phyloP scores from a whole-genome alignment of 2,113 vertebrate species.

The Chloropsis hardwickii region DNA sequence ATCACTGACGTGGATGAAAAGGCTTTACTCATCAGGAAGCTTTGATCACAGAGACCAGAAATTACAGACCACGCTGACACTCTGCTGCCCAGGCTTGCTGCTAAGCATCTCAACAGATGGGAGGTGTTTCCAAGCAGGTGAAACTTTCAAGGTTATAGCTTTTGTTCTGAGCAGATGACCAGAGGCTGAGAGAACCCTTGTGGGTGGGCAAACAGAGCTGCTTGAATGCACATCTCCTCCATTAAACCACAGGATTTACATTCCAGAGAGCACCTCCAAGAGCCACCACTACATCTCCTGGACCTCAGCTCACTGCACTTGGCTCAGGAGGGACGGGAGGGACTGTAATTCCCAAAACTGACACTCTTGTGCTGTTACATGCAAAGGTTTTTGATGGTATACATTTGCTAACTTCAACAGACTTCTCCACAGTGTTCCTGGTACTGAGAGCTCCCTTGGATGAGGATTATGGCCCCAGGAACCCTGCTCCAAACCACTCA shows the following conservation, averaged over 20 bases:
- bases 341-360: neutral
- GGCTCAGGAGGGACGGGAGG: neutral
- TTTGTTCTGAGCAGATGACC: neutral
- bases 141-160: neutral
- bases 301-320: neutral
- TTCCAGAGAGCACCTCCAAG: neutral
- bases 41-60: neutral
- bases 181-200: fast-evolving
- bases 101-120: neutral
- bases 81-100: neutral
- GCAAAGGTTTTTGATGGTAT: neutral
- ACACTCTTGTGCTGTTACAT: neutral
- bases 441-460: neutral
- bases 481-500: neutral
- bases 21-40: neutral
- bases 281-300: neutral
- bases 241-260: neutral
- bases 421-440: neutral
- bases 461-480: fast-evolving
- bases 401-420: neutral
- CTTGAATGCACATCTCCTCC: neutral
- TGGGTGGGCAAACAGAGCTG: neutral
- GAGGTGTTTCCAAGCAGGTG: neutral
- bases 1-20: neutral
- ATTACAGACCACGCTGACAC: neutral